Evolutionary conservation across 2,113 vertebrate genomes (phyloP).

Genomic region (Neolamprologus hecqui): DNA sequence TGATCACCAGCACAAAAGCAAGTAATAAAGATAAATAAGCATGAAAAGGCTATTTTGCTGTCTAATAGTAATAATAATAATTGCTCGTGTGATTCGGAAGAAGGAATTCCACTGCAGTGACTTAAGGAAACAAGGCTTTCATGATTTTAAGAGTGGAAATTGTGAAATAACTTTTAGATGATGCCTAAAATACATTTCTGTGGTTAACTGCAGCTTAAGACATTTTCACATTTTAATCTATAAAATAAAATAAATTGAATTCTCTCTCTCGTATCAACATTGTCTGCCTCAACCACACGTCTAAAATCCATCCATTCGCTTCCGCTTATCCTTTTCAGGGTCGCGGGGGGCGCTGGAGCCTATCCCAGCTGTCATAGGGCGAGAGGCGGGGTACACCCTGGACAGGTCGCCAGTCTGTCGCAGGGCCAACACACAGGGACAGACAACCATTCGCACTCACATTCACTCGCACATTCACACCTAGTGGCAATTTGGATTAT

Average conservation of each 20-base stretch:
- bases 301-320: background rate
- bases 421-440: rapidly evolving
- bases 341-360: too few relatives aligned
- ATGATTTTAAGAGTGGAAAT: background rate
- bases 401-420: too few relatives aligned
- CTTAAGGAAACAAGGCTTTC: background rate
- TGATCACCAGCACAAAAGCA: background rate
- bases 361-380: too few relatives aligned
- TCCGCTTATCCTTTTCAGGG: rapidly evolving
- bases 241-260: background rate
- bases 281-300: background rate
- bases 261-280: background rate
- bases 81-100: background rate
- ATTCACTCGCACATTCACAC: too few relatives aligned
- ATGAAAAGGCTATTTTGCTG: background rate
- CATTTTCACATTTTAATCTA: background rate
- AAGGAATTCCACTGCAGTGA: background rate
- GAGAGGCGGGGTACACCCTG: too few relatives aligned
- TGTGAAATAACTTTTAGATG: background rate
- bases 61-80: background rate
- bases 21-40: background rate
- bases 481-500: rapidly evolving
- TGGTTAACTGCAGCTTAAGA: background rate
- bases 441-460: rapidly evolving
- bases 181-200: background rate